These are phyloP conservation scores for Drosophila eohydei DNA, from an alignment of 2,888 invertebrate species.

Conservation along the genomic window DNA sequence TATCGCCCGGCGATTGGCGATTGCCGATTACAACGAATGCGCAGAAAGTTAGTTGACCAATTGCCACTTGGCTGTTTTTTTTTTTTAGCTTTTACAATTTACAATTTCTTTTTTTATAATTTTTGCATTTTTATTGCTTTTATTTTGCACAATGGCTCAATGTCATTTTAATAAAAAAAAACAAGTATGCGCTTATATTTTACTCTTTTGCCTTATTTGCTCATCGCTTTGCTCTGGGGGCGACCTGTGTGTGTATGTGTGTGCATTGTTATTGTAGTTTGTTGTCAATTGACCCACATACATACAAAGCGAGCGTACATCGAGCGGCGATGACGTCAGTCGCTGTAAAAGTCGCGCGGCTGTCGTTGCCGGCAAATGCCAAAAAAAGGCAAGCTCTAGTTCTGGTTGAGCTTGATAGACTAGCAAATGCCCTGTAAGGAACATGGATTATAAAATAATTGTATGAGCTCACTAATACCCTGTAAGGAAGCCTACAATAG, in stretches of 20 bases:
- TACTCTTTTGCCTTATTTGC: slow-evolving; percentile 70
- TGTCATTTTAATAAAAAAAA: slow-evolving; percentile 74
- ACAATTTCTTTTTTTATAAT: slow-evolving; percentile 3
- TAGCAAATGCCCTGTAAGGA: neutral
- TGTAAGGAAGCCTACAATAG: too few species aligned
- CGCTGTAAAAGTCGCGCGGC: slow-evolving; percentile 54
- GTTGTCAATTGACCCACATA: slow-evolving; percentile 81
- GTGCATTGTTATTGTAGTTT: slow-evolving; percentile 57
- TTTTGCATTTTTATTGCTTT: slow-evolving; percentile 28
- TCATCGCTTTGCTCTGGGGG: slow-evolving; percentile 43
- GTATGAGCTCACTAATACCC: neutral
- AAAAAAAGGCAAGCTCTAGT: slow-evolving; percentile 29
- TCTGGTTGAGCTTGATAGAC: neutral
- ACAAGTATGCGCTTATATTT: slow-evolving; percentile 65
- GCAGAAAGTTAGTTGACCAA: slow-evolving; percentile 37
- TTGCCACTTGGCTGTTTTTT: slow-evolving; percentile 14
- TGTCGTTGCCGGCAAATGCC: slow-evolving; percentile 63
- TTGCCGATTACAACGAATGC: slow-evolving; percentile 41
- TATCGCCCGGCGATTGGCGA: slow-evolving; percentile 43
- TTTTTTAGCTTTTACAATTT: slow-evolving; percentile 3
- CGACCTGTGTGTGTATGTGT: slow-evolving; percentile 21
- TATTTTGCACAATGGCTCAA: slow-evolving; percentile 57
- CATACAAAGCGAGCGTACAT: slow-evolving; percentile 42
- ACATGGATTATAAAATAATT: neutral
- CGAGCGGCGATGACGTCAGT: slow-evolving; percentile 70